phyloP scores from a whole-genome alignment of 2,888 invertebrate genomes.

The Leptopilina myrica region DNA sequence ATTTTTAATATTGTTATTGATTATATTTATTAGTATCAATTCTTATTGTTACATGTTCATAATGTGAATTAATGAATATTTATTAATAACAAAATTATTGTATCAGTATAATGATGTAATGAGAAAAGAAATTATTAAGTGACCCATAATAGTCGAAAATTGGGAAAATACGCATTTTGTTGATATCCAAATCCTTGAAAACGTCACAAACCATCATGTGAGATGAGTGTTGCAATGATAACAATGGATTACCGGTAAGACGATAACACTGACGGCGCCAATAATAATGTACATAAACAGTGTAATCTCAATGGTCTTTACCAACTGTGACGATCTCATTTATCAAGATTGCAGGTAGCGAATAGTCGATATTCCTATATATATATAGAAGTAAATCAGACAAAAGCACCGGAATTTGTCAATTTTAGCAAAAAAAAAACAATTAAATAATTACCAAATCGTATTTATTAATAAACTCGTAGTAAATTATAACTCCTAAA shows the following conservation, averaged over 20 bases:
- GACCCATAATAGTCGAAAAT: neutral
- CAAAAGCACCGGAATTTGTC: neutral
- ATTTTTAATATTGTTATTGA: too few relatives aligned
- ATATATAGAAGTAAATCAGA: neutral
- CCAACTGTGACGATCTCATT: conserved; percentile 25
- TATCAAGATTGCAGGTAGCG: conserved; percentile 7
- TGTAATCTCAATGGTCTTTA: conserved; percentile 14
- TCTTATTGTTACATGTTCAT: too few relatives aligned
- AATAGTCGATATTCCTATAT: neutral
- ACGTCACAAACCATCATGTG: conserved; percentile 25
- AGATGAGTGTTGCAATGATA: conserved; percentile 29
- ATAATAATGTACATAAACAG: conserved; percentile 28
- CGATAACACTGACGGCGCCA: conserved; percentile 18
- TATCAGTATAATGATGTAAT: too few relatives aligned
- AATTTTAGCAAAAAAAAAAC: neutral
- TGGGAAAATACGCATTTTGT: neutral
- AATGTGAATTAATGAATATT: too few relatives aligned
- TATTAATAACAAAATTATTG: too few relatives aligned
- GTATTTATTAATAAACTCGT: too few relatives aligned
- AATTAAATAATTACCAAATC: neutral
- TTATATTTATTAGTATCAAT: too few relatives aligned
- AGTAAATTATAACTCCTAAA: too few relatives aligned
- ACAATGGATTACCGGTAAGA: conserved; percentile 16
- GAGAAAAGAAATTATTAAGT: too few relatives aligned
- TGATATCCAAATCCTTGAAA: neutral